Evolutionary conservation across 2,888 invertebrate genomes (phyloP), one percentile per base, ranked within the genome.

Genomic region (Plebejus anna): DNA sequence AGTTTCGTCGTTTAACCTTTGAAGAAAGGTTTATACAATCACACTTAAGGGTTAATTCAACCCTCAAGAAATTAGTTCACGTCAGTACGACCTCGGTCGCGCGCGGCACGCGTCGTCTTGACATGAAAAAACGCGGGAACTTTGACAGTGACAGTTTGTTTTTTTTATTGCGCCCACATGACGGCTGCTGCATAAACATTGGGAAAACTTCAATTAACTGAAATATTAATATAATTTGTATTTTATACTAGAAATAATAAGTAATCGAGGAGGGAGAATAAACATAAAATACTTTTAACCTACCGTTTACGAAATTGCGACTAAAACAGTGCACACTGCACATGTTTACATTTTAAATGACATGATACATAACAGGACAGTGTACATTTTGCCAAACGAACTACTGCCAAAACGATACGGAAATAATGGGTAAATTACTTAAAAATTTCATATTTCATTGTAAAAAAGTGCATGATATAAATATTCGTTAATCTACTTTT

Each of bases 321-420:
- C 70, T 70, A n/a, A n/a, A 70, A 22, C 22, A 9, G 61, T 61
- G 22, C 28, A 22, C 22, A 9, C 28, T 61, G 22, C 28, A 61
- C 28, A 42, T 42, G 55, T 36, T 13, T 28, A 79, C 76, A 75
- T 77, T 77, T 77, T 80, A 78, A 79, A 75, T 77, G 77, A 81
- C 81, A 93, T 93, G 92, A 88, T 92, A 82, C 90, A 92, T 81
- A 94, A 93, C 79, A 86, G 92, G 78, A 92, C 94, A 75, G 94
- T 94, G 79, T 93, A 92, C 82, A 93, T 94, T 80, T 86, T 94
- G 85, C 94, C 94, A 82, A 93, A 93, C 79, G 94, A 94, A 84
- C 84, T 94, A 57, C 84, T 94, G 78, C 94, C 94, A 82, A 93
- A 90, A 86, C 88, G 93, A 82, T 93, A 94, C 83, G 89, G 86